A percentile compares a stretch with the other conserved stretches of the same genome.
phyloP scores from a whole-genome alignment of 2,113 vertebrate genomes.

The Callipepla squamata region DNA sequence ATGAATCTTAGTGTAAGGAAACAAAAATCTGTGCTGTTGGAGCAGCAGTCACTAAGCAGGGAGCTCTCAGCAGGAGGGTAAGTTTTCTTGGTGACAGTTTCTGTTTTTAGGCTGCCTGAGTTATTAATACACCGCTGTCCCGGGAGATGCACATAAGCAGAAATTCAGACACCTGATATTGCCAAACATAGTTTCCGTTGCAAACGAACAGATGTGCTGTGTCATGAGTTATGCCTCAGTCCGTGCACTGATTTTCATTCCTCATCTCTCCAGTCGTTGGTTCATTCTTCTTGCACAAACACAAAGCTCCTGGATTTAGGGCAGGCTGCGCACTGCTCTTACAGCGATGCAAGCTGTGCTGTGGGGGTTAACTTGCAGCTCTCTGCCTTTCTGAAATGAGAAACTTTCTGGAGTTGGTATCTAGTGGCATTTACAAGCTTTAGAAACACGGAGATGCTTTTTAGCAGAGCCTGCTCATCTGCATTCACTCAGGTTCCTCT shows the following conservation, averaged over 20 bases:
- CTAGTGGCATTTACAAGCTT: not conserved
- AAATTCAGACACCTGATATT: slow-evolving; percentile 71
- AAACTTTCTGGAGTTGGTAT: not conserved
- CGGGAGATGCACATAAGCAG: slow-evolving; percentile 51
- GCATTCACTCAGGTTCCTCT: not conserved
- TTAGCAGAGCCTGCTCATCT: not conserved
- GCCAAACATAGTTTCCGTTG: slow-evolving; percentile 71
- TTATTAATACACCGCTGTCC: slow-evolving; percentile 74
- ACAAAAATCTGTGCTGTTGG: not conserved
- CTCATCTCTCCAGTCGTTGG: not conserved
- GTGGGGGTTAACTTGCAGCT: not conserved
- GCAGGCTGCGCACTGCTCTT: not conserved
- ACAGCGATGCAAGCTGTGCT: not conserved
- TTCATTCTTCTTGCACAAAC: not conserved
- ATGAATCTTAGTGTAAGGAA: not conserved
- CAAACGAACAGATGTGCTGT: slow-evolving; percentile 63
- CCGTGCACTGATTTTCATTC: not conserved
- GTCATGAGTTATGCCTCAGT: slow-evolving; percentile 9
- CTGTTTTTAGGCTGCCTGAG: slow-evolving; percentile 70
- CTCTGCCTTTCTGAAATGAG: not conserved
- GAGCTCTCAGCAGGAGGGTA: not conserved
- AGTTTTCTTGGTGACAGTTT: slow-evolving; percentile 52
- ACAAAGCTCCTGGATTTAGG: not conserved
- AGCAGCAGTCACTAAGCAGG: not conserved
- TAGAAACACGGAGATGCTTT: not conserved